Evolutionary conservation across 2,797 vertebrate species (phyloP).

Genomic region (Salmo trutta): DNA sequence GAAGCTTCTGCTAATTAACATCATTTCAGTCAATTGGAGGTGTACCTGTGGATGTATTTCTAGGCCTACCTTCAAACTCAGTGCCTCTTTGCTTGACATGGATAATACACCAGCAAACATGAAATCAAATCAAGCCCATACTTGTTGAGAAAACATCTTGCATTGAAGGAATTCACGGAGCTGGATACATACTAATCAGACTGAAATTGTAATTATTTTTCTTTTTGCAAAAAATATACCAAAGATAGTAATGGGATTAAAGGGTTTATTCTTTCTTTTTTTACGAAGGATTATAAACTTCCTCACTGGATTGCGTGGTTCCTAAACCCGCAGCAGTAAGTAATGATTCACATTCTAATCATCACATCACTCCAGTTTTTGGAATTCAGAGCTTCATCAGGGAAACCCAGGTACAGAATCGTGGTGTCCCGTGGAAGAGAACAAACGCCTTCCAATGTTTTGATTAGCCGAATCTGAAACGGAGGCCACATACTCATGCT

Average conservation of each 20-base stretch:
- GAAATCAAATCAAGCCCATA: slow-evolving; percentile 28
- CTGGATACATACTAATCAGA: slow-evolving; percentile 15
- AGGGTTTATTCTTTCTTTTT: slow-evolving; percentile 8
- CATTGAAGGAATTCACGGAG: slow-evolving; percentile 23
- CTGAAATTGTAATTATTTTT: background rate
- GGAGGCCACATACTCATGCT: background rate
- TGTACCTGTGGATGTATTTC: too few relatives aligned
- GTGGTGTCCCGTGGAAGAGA: background rate
- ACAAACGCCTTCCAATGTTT: slow-evolving; percentile 3
- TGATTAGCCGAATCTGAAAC: background rate
- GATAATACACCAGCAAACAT: slow-evolving; percentile 20
- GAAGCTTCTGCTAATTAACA: too few relatives aligned
- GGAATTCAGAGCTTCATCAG: slow-evolving; percentile 10
- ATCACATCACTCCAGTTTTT: background rate
- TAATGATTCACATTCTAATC: slow-evolving; percentile 3
- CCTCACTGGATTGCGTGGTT: slow-evolving; percentile 7
- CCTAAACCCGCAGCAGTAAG: slow-evolving; percentile 13
- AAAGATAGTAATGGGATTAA: slow-evolving; percentile 27
- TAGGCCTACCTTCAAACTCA: too few relatives aligned
- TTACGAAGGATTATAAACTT: slow-evolving; percentile 17
- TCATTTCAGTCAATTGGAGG: too few relatives aligned
- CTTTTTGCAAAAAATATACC: slow-evolving; percentile 32
- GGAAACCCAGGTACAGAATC: background rate
- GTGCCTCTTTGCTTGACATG: too few relatives aligned
- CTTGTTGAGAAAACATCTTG: background rate